Conservation (phyloP, 2,797 vertebrate genomes). For the Miichthys miiuy region DNA sequence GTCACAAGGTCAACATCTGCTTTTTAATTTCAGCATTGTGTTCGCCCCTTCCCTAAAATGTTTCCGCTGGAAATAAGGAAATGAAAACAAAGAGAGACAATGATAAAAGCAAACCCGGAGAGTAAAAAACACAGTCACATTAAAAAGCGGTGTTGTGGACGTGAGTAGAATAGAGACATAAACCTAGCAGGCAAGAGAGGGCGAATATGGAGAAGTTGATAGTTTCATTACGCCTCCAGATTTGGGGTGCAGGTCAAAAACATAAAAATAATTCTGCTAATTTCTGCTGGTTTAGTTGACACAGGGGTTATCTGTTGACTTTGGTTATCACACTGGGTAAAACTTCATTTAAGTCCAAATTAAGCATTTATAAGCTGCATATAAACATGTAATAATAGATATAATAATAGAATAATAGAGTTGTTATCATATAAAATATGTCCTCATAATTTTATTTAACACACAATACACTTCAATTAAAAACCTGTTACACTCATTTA, state of each 20-base stretch:
- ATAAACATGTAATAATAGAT: neutral
- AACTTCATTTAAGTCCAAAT: neutral
- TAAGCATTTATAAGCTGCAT: neutral
- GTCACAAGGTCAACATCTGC: slow-evolving; percentile 14
- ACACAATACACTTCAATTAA: too few relatives aligned
- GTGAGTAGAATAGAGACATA: neutral
- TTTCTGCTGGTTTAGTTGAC: neutral
- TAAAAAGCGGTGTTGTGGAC: too few relatives aligned
- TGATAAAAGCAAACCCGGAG: neutral
- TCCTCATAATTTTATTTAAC: too few relatives aligned
- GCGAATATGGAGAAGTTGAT: neutral
- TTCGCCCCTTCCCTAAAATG: neutral
- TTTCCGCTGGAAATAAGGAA: slow-evolving; percentile 26
- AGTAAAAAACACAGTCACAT: neutral
- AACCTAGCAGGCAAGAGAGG: neutral
- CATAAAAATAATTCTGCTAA: neutral
- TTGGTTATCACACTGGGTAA: neutral
- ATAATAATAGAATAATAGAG: too few relatives aligned
- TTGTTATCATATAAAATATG: too few relatives aligned
- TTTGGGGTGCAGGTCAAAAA: neutral
- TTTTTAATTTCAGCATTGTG: neutral
- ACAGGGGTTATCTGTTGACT: neutral
- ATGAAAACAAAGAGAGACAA: slow-evolving; percentile 11
- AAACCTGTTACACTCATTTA: neutral
- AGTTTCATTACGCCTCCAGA: neutral